Percentiles rank a stretch among this genome's conserved stretches.
Evolutionary conservation across 2,797 vertebrate species (phyloP).

Genomic region (Labroides dimidiatus): DNA sequence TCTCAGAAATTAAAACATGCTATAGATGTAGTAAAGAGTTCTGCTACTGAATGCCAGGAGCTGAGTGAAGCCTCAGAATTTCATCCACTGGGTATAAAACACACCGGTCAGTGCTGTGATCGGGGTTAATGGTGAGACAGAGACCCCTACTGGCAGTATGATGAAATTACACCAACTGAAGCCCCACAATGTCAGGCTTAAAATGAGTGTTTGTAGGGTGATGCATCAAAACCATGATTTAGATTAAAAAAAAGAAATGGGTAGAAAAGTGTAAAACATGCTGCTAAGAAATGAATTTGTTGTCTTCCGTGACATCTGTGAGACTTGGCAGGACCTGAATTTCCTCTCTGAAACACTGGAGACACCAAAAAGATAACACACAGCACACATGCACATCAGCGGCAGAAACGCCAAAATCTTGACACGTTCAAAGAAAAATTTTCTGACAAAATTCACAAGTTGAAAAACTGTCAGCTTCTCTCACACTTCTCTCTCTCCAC

Average conservation of each 20-base stretch:
- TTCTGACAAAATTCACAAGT: slow-evolving; percentile 46
- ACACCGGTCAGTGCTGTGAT: background rate
- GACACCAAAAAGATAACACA: slow-evolving; percentile 3
- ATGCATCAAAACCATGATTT: slow-evolving; percentile 15
- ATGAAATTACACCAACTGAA: slow-evolving; percentile 22
- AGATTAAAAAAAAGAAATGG: background rate
- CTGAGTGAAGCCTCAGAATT: slow-evolving; percentile 1
- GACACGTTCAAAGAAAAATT: slow-evolving; percentile 46
- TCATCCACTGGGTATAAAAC: slow-evolving; percentile 5
- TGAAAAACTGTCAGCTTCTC: slow-evolving; percentile 45
- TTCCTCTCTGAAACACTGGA: slow-evolving; percentile 39
- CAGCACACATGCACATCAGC: slow-evolving; percentile 16
- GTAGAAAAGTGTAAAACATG: background rate
- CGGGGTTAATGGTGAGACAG: slow-evolving; percentile 58
- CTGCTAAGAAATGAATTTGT: slow-evolving; percentile 18
- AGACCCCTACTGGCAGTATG: slow-evolving; percentile 68
- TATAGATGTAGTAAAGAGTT: slow-evolving; percentile 37
- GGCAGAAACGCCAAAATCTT: slow-evolving; percentile 39
- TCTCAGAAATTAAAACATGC: slow-evolving; percentile 46
- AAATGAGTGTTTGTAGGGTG: background rate
- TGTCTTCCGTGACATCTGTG: slow-evolving; percentile 36
- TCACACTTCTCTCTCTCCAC: slow-evolving; percentile 29
- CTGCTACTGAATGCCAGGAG: slow-evolving; percentile 41
- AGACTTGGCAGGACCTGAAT: slow-evolving; percentile 33
- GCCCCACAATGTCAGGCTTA: slow-evolving; percentile 3